Conservation (phyloP, 2,113 vertebrate genomes). For the Zeus faber region DNA sequence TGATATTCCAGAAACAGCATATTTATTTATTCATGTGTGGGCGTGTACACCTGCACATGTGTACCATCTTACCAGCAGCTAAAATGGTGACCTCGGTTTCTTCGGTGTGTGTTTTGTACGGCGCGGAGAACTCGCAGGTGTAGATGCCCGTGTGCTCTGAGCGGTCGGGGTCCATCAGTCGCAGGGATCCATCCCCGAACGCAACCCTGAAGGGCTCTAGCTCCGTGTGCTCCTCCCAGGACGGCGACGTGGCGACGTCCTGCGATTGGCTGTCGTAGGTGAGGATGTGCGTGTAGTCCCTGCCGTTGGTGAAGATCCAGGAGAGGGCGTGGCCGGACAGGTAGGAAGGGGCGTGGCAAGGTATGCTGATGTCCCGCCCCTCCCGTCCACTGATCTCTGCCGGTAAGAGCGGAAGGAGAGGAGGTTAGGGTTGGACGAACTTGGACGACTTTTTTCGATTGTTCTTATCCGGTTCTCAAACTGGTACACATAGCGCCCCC, state of each 20-base stretch:
- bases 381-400: slow-evolving; percentile 48
- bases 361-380: slow-evolving; percentile 64
- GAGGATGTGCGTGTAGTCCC: slow-evolving; percentile 52
- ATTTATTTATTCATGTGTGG: not conserved
- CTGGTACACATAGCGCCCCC: too few relatives aligned
- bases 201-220: slow-evolving; percentile 43
- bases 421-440: not conserved
- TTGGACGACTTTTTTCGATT: not conserved
- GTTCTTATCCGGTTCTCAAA: too few relatives aligned
- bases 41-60: not conserved
- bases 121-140: slow-evolving; percentile 55
- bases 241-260: not conserved
- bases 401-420: not conserved
- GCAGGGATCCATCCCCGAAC: slow-evolving; percentile 68
- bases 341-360: slow-evolving; percentile 59
- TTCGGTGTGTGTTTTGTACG: slow-evolving; percentile 47
- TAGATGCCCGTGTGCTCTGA: slow-evolving; percentile 62
- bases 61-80: slow-evolving; percentile 27
- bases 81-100: slow-evolving; percentile 49
- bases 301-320: slow-evolving; percentile 64
- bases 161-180: slow-evolving; percentile 51
- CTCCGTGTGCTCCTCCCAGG: slow-evolving; percentile 52
- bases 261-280: slow-evolving; percentile 56
- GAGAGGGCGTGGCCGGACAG: slow-evolving; percentile 58
- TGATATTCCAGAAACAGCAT: not conserved